These are phyloP conservation scores for Marronus borbonicus DNA, from an alignment of 2,888 invertebrate genomes.

Conservation along the genomic window DNA sequence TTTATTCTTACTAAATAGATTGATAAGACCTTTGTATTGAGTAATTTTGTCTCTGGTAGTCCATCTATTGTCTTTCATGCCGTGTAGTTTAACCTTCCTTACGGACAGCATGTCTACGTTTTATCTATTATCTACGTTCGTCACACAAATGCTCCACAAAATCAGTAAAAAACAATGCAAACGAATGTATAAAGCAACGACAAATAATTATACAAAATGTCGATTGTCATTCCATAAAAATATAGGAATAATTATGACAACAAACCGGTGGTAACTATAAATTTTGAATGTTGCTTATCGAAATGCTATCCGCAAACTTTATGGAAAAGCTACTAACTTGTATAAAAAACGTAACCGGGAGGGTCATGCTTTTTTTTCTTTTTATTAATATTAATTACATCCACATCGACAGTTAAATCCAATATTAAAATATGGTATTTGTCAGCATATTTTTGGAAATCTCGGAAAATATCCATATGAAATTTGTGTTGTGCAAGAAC, in stretches of 20 bases:
- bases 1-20: conserved; percentile 74
- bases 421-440: too few species aligned
- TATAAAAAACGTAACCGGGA: too few species aligned
- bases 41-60: conserved; percentile 78
- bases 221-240: not conserved
- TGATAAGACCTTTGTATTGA: conserved; percentile 78
- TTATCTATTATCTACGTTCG: not conserved
- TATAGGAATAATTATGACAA: too few species aligned
- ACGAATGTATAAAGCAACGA: not conserved
- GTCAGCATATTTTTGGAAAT: too few species aligned
- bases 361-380: too few species aligned
- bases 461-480: too few species aligned
- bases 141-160: conserved; percentile 11
- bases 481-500: too few species aligned
- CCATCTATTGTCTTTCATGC: conserved; percentile 78
- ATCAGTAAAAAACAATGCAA: not conserved
- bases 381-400: too few species aligned
- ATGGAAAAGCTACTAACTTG: too few species aligned
- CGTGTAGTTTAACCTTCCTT: conserved; percentile 75
- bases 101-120: conserved; percentile 72
- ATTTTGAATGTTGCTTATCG: not conserved
- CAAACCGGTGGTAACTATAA: not conserved
- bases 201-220: conserved; percentile 15
- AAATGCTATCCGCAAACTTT: not conserved
- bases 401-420: too few species aligned